A percentile compares a stretch with the other conserved stretches of the same genome.
These are phyloP conservation scores for Fragum whitleyi DNA, from an alignment of 2,888 invertebrate species.

Conservation along the genomic window DNA sequence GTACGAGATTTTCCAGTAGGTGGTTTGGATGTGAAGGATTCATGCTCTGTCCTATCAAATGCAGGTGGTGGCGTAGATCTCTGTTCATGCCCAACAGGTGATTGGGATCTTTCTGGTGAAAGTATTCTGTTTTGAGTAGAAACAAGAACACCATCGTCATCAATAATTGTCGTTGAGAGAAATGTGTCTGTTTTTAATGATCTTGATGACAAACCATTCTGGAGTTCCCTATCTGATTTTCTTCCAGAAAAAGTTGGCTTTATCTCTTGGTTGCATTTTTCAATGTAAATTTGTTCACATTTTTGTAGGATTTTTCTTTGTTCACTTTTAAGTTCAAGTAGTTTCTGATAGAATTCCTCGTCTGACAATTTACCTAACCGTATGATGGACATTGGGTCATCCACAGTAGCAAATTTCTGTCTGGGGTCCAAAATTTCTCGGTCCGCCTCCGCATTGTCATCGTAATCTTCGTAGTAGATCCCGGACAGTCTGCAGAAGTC, in stretches of 20 bases:
- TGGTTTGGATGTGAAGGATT: conserved; percentile 49
- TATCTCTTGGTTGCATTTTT: conserved; percentile 70
- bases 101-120: conserved; percentile 23
- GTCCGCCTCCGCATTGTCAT: conserved; percentile 43
- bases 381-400: conserved; percentile 39
- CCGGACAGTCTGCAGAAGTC: conserved; percentile 59
- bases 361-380: conserved; percentile 77
- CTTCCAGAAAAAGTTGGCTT: conserved; percentile 54
- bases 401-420: conserved; percentile 44
- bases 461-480: conserved; percentile 64
- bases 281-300: conserved; percentile 81
- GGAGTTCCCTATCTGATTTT: conserved; percentile 12
- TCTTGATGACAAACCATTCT: conserved; percentile 12
- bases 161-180: conserved; percentile 42
- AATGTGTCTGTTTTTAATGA: conserved; percentile 34
- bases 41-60: not conserved
- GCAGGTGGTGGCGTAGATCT: conserved; percentile 17
- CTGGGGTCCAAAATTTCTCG: conserved; percentile 54
- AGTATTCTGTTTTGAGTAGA: conserved; percentile 15
- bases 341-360: conserved; percentile 82
- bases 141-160: conserved; percentile 56
- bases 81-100: conserved; percentile 40
- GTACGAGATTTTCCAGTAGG: conserved; percentile 61
- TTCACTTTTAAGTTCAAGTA: conserved; percentile 80
- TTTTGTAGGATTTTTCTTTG: conserved; percentile 81